Evolutionary conservation across 2,113 vertebrate genomes (phyloP).

Genomic region (Scytalopus superciliaris): DNA sequence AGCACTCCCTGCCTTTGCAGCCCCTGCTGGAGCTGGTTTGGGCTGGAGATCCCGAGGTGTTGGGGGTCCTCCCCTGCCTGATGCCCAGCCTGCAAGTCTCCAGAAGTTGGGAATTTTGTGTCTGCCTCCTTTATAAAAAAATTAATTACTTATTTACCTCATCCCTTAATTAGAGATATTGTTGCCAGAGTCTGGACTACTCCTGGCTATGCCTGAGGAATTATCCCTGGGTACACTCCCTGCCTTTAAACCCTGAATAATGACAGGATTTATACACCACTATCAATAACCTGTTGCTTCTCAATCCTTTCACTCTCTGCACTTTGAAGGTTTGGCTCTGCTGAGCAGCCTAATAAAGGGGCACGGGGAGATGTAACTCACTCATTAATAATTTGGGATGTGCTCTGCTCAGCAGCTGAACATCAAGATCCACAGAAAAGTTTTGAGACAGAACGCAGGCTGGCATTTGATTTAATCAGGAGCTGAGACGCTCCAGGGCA

Average conservation of each 20-base stretch:
- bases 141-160: background rate
- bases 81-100: background rate
- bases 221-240: background rate
- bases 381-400: background rate
- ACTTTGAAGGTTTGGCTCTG: background rate
- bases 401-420: background rate
- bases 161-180: background rate
- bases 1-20: fast-evolving
- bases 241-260: background rate
- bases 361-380: background rate
- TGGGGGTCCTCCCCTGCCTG: background rate
- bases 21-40: background rate
- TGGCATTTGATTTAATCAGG: background rate
- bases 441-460: background rate
- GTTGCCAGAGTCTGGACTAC: background rate
- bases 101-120: background rate
- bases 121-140: background rate
- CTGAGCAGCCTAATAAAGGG: background rate
- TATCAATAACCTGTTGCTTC: background rate
- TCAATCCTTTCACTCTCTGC: background rate
- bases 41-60: fast-evolving
- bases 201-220: background rate
- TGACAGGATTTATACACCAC: background rate
- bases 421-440: background rate
- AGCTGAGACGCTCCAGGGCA: background rate